Conservation (phyloP, 1,140 invertebrate species). For the Argopecten irradians region DNA sequence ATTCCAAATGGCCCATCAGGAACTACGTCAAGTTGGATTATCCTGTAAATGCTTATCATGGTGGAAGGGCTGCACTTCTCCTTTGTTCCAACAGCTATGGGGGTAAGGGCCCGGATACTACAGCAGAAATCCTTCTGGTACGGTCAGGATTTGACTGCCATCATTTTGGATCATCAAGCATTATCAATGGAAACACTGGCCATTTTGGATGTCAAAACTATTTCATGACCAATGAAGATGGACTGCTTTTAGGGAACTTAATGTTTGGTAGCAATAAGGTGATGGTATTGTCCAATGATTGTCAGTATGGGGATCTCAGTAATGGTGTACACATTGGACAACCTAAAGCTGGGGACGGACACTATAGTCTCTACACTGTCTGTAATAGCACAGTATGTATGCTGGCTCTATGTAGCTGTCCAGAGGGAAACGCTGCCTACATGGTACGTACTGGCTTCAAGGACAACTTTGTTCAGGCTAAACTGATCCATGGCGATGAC, state of each 20-base stretch:
- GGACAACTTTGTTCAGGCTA: slow-evolving; percentile 48
- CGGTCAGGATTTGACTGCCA: slow-evolving; percentile 63
- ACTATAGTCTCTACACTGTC: background rate
- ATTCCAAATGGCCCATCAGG: slow-evolving; percentile 69
- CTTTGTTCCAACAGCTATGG: slow-evolving; percentile 56
- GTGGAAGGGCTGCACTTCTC: slow-evolving; percentile 54
- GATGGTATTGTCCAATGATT: slow-evolving; percentile 58
- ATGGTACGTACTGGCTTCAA: slow-evolving; percentile 56
- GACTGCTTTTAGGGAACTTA: slow-evolving; percentile 50
- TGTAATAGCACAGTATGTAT: slow-evolving; percentile 48
- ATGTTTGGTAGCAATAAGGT: slow-evolving; percentile 60
- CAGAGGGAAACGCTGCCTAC: slow-evolving; percentile 47
- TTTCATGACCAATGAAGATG: slow-evolving; percentile 55
- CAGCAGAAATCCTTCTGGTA: slow-evolving; percentile 50
- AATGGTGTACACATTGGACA: slow-evolving; percentile 48
- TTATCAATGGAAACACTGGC: slow-evolving; percentile 49
- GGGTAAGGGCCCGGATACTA: slow-evolving; percentile 54
- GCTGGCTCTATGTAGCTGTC: slow-evolving; percentile 56
- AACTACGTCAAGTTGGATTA: slow-evolving; percentile 53
- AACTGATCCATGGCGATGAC: slow-evolving; percentile 57
- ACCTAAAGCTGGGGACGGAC: slow-evolving; percentile 55
- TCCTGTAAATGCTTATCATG: slow-evolving; percentile 60
- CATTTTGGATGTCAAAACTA: slow-evolving; percentile 59
- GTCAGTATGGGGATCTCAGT: slow-evolving; percentile 50
- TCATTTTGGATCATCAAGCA: slow-evolving; percentile 44